Evolutionary conservation across 2,113 vertebrate genomes (phyloP), one percentile per base, ranked within the genome.

Genomic region (Pollimyrus isidori): DNA sequence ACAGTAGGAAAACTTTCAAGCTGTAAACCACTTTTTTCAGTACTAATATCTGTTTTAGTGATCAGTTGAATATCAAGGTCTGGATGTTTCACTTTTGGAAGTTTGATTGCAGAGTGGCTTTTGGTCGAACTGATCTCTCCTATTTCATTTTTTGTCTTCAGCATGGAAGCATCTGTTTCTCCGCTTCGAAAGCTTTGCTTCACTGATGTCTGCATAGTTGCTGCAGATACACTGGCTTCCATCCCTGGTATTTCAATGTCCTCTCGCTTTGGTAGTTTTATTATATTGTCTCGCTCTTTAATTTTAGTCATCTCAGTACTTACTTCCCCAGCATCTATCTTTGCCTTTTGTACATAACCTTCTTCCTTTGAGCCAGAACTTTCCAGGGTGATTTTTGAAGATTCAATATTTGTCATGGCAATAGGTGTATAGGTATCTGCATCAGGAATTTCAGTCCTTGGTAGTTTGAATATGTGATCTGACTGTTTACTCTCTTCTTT

Each of bases 51-150:
- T 83, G 94, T 94, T 26, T 95, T 92, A 88, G 93, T 94, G 52
- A 96, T 94, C 93, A 95, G 94, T 82, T 94, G 95, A 73, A 94
- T 94, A 56, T 91, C 93, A 53, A 95, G 89, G 49, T 94, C 95
- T 89, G 92, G 93, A 1, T 90, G 93, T 88, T 96, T 95, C 7
- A 95, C 90, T 48, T 95, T 93, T 4, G 95, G 95, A 73, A 96
- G 88, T 89, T 96, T 96, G 35, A 92, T 93, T 89, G 95, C 95
- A 80, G 95, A 88, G 62, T 48, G n/a, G 46, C 21, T 89, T 91
- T 96, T 96, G 76, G 95, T 95, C 89, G 95, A 94, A 2, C 73
- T 96, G 82, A 96, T 95, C 65, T 94, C 73, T 80, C 5, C 13
- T 6, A 19, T 95, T 89, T 95, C 89, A 89, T 95, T 93, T 90